phyloP scores from a whole-genome alignment of 2,113 vertebrate genomes.

The Psittacula cyanocephala region DNA sequence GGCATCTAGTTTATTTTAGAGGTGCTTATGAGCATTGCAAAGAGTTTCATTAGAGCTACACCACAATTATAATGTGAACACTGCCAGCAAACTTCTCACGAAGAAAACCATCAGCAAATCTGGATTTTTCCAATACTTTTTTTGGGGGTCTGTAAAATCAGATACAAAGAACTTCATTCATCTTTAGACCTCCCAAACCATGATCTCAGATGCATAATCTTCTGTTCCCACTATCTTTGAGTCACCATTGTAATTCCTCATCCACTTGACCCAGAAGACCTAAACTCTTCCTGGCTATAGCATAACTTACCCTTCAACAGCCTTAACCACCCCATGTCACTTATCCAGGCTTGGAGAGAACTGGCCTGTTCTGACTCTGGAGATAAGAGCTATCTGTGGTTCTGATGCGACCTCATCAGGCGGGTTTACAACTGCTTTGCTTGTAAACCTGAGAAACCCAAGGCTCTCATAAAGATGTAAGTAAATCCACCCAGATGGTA shows the following conservation, averaged over 20 bases:
- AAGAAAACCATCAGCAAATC: not conserved
- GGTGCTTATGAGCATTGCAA: not conserved
- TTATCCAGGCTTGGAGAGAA: not conserved
- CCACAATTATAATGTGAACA: not conserved
- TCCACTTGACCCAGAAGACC: not conserved
- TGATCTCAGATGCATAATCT: not conserved
- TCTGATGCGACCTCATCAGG: not conserved
- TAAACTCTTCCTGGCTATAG: not conserved
- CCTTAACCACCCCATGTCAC: not conserved
- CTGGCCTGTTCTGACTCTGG: not conserved
- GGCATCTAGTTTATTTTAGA: not conserved
- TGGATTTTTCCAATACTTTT: not conserved
- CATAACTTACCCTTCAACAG: not conserved
- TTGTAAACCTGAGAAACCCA: not conserved
- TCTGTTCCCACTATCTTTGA: not conserved
- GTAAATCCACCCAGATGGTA: not conserved
- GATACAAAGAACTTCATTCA: not conserved
- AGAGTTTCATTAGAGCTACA: not conserved
- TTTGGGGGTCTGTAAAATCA: fast-evolving
- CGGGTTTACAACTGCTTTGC: not conserved
- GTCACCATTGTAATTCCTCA: not conserved
- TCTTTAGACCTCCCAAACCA: not conserved
- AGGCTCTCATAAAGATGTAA: not conserved
- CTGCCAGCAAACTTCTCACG: not conserved
- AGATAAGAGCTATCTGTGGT: not conserved